Evolutionary conservation across 2,888 invertebrate species (phyloP).

Genomic region (Ceramica pisi): DNA sequence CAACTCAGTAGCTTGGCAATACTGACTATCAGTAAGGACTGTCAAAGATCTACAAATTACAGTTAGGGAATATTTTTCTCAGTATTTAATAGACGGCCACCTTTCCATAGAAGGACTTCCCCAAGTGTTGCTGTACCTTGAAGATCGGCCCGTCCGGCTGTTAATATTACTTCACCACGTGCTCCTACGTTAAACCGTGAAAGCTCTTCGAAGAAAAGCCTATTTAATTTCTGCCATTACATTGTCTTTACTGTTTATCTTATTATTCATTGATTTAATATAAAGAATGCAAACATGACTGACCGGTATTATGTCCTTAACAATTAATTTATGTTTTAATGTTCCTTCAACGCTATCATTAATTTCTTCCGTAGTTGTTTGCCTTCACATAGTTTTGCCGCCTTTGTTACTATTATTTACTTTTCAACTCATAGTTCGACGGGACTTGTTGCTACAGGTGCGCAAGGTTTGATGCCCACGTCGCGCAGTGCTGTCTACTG

Average conservation of each 20-base stretch:
- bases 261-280: conserved; percentile 12
- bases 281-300: conserved; percentile 22
- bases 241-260: background rate
- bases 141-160: background rate
- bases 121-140: background rate
- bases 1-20: too few species aligned
- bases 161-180: background rate
- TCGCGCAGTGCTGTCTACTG: too few species aligned
- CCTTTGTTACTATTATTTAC: background rate
- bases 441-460: background rate
- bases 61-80: too few species aligned
- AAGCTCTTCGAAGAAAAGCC: too few species aligned
- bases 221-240: background rate
- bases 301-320: background rate
- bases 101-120: background rate
- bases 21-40: too few species aligned
- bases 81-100: too few species aligned
- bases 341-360: conserved; percentile 23
- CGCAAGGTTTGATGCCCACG: background rate
- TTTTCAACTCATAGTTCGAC: background rate
- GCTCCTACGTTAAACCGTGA: background rate
- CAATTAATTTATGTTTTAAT: background rate
- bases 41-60: too few species aligned
- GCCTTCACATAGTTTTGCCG: conserved; percentile 43
- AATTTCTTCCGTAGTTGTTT: conserved; percentile 33